Conservation (phyloP, 2,113 vertebrate genomes). For the mouse (Mus musculus) region DNA sequence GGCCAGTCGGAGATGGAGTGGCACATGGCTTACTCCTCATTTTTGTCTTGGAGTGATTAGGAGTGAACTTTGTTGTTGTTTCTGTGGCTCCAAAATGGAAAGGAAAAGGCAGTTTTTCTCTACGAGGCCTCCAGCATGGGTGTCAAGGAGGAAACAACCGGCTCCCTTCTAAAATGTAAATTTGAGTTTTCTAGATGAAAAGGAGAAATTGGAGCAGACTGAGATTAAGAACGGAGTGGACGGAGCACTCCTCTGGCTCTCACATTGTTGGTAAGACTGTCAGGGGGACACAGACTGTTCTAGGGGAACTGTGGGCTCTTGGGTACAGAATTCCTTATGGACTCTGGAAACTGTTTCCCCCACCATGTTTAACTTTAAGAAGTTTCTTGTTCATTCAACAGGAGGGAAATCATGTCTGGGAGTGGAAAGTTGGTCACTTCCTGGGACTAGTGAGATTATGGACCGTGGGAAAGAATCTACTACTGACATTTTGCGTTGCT, state of each 20-base stretch:
- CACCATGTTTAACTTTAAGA: background rate
- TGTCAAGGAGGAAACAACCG: slow-evolving; percentile 13
- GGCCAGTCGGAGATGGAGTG: slow-evolving; percentile 54
- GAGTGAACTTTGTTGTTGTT: slow-evolving; percentile 17
- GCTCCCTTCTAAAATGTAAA: background rate
- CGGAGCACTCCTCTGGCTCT: background rate
- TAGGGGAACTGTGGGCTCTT: background rate
- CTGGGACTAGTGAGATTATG: background rate
- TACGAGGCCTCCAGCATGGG: background rate
- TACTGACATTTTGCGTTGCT: background rate
- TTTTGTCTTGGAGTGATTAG: slow-evolving; percentile 43
- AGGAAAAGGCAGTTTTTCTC: slow-evolving; percentile 16
- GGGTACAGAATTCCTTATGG: background rate
- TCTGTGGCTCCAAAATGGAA: background rate
- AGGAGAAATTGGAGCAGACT: background rate
- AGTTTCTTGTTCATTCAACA: background rate
- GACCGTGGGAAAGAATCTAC: background rate
- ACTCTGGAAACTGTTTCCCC: background rate
- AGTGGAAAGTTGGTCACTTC: background rate
- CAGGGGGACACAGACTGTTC: background rate
- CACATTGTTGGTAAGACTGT: background rate
- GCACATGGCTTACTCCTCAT: slow-evolving; percentile 32
- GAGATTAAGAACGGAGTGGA: background rate
- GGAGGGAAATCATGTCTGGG: background rate
- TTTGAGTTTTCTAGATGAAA: slow-evolving; percentile 12